A percentile compares a stretch with the other conserved stretches of the same genome.
Conservation (phyloP, 2,113 vertebrate species). For the Eulemur rufifrons region DNA sequence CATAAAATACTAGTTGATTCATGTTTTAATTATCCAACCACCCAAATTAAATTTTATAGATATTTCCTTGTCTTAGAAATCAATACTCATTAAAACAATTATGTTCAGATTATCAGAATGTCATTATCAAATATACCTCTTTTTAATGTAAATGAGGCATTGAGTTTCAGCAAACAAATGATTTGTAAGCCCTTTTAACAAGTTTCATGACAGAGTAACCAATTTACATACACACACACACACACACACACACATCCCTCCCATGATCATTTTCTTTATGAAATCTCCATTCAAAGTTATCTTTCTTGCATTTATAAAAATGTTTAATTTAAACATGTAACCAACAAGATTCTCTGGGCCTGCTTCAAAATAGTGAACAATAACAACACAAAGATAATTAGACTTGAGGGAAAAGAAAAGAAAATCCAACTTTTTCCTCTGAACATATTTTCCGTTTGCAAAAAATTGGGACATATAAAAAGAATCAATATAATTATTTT, state of each 20-base stretch:
- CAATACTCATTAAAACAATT: not conserved
- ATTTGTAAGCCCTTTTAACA: not conserved
- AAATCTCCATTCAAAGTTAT: not conserved
- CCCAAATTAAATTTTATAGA: not conserved
- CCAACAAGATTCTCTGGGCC: not conserved
- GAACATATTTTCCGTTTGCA: conserved; percentile 7
- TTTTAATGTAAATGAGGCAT: not conserved
- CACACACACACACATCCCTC: not conserved
- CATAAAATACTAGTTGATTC: not conserved
- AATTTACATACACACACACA: not conserved
- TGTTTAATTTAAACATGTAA: not conserved
- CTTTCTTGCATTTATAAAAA: not conserved
- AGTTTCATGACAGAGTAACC: not conserved
- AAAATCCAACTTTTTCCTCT: not conserved
- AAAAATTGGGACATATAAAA: not conserved
- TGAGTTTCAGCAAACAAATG: not conserved
- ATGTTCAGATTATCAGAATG: not conserved
- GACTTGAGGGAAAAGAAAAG: not conserved
- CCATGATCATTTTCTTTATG: not conserved
- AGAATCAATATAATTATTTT: conserved; percentile 15
- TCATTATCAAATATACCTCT: not conserved
- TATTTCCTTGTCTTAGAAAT: not conserved
- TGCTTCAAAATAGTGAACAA: not conserved
- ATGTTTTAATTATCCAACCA: not conserved
- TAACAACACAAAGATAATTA: not conserved